Conservation (phyloP, 2,888 invertebrate species). For the Xestoiulus laeticollis region DNA sequence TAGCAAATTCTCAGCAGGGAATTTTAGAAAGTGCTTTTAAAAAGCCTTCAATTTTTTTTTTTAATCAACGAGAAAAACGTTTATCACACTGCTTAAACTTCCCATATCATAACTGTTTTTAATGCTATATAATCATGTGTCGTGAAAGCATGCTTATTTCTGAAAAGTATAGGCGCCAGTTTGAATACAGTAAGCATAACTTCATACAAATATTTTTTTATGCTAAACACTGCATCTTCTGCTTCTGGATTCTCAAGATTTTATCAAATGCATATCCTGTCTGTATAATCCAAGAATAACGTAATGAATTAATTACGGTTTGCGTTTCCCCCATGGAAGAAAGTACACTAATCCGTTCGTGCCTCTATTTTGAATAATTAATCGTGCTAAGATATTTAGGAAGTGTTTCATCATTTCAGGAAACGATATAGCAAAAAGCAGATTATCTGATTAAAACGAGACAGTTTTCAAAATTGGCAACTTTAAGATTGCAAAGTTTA, state of each 20-base stretch:
- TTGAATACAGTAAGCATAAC: too few relatives aligned
- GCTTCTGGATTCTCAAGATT: not conserved
- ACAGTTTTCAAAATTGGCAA: not conserved
- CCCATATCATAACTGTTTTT: not conserved
- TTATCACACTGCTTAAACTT: not conserved
- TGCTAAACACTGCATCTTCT: too few relatives aligned
- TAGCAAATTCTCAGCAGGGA: not conserved
- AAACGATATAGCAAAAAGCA: not conserved
- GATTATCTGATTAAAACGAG: not conserved
- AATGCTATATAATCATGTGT: not conserved
- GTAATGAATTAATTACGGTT: not conserved
- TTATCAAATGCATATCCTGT: not conserved
- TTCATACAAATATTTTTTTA: too few relatives aligned
- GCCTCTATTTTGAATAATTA: not conserved
- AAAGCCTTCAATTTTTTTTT: not conserved
- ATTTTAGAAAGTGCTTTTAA: not conserved
- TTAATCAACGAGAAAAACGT: not conserved
- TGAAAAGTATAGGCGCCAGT: too few relatives aligned
- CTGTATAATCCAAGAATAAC: not conserved
- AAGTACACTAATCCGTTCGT: not conserved
- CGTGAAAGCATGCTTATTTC: too few relatives aligned
- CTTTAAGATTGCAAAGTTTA: not conserved
- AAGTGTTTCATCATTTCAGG: slow-evolving; percentile 4
- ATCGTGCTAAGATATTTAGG: not conserved
- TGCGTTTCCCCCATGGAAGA: not conserved